Conservation (phyloP, 2,888 invertebrate species). For the Poecilus cupreus region DNA sequence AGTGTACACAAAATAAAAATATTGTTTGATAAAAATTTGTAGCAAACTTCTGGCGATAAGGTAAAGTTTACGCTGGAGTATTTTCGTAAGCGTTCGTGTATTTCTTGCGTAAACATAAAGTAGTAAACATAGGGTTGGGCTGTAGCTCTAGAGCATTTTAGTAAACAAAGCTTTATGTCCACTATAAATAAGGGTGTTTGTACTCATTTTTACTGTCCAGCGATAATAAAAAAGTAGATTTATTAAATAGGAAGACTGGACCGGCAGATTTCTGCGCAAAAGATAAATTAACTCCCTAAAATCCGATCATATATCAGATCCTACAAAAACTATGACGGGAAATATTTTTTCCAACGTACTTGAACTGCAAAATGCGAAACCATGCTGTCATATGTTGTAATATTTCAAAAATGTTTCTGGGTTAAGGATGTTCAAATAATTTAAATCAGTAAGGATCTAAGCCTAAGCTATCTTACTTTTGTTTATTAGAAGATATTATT, state of each 20-base stretch:
- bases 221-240: conserved; percentile 17
- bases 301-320: not conserved
- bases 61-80: not conserved
- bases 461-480: too few relatives aligned
- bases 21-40: not conserved
- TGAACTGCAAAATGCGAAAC: not conserved
- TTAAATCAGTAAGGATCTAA: too few relatives aligned
- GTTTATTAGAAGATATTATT: too few relatives aligned
- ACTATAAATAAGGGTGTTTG: conserved; percentile 26
- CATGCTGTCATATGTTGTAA: not conserved
- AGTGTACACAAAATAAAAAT: too few relatives aligned
- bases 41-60: not conserved
- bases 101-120: conserved; percentile 16
- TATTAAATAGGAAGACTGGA: conserved; percentile 9
- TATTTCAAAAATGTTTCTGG: too few relatives aligned
- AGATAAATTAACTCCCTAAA: conserved; percentile 29
- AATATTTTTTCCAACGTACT: conserved; percentile 6
- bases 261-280: not conserved
- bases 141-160: not conserved
- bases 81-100: conserved; percentile 5
- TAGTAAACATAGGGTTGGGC: conserved; percentile 3
- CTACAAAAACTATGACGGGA: not conserved
- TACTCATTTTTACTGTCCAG: not conserved
- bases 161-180: conserved; percentile 12
- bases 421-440: too few relatives aligned